Base-by-base conservation (phyloP, 2,888 invertebrate genomes). In the Thymelicus acteon region DNA sequence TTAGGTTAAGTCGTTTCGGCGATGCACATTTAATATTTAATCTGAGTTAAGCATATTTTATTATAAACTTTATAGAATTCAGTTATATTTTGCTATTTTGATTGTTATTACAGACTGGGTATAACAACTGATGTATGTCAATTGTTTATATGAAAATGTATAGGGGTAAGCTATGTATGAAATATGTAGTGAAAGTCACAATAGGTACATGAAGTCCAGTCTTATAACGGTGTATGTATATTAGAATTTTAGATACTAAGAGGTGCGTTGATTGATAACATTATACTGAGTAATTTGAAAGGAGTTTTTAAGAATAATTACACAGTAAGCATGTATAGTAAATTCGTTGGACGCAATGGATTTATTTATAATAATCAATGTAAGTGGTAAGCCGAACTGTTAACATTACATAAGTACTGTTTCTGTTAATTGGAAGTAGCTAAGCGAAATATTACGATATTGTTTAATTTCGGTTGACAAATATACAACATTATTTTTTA, bases 381-480 rank as follows among this genome's bases (percentile, higher is more conserved):
- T 72, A 60, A 77, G 76, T 82, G 83, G 73, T 84, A 89, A 89
- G 87, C 86, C 74, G 89, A 89, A 87, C 85, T 84, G 84, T 88
- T 86, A 86, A 86, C 82, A 80, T 81, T 82, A 81, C 80, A 80
- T 83, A 80, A 82, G 80, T 79, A 82, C 79, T 82, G 84, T 88
- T 88, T 87, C 85, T 88, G 90, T 91, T 91, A 87, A 87, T 89
- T 88, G 87, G 88, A 82, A 31, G 31, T 88, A 88, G 85, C 82
- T 91, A 91, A 89, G 89, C 83, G 80, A 87, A 87, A 85, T 87
- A 78, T 89, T 90, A 89, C 87, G 88, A 87, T 88, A 89, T 91
- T 91, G 89, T 92, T 93, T 91, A 89, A 90, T 90, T 87, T 89
- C 90, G 90, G 92, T 93, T 93, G 93, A 93, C 92, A 93, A 92